A percentile compares a stretch with the other conserved stretches of the same genome.
phyloP scores from a whole-genome alignment of 2,113 vertebrate genomes.

The Nematolebias whitei region DNA sequence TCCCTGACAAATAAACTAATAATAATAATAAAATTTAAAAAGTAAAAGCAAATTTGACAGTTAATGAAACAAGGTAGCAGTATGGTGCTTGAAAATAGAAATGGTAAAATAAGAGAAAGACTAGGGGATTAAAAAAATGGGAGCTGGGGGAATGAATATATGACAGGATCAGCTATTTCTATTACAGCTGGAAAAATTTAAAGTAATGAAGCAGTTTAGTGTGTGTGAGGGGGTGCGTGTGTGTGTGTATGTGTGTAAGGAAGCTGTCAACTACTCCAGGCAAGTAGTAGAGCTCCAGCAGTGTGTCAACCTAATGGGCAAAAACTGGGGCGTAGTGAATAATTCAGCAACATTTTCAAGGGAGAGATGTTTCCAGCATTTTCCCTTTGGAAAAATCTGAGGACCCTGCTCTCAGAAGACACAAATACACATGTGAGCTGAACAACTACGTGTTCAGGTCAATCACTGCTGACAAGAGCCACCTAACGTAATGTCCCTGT shows the following conservation, averaged over 20 bases:
- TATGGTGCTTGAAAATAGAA: too few relatives aligned
- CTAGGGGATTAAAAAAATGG: constrained; percentile 21
- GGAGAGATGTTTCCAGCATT: constrained; percentile 70
- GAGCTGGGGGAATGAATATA: constrained; percentile 7
- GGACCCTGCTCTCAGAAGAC: constrained; percentile 54
- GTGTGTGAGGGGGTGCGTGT: constrained; percentile 4
- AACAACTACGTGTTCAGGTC: constrained; percentile 39
- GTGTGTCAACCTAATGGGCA: constrained; percentile 78
- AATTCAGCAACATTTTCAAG: constrained; percentile 76
- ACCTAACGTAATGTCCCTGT: constrained; percentile 40
- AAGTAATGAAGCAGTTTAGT: constrained; percentile 22
- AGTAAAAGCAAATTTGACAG: too few relatives aligned
- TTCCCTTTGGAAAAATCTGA: constrained; percentile 62
- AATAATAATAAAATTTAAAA: too few relatives aligned
- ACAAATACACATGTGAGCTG: constrained; percentile 23
- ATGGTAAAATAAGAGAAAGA: constrained; percentile 1
- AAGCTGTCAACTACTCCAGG: constrained; percentile 74
- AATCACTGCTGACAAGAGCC: constrained; percentile 35
- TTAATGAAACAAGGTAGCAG: too few relatives aligned
- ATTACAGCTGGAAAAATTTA: constrained; percentile 29
- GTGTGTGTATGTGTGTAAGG: constrained; percentile 41
- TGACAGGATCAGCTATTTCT: constrained; percentile 25
- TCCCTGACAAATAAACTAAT: too few relatives aligned
- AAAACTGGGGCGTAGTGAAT: constrained; percentile 78
- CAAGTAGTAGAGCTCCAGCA: constrained; percentile 66